Evolutionary conservation across 2,888 invertebrate species (phyloP).

Genomic region (Nebria salina): DNA sequence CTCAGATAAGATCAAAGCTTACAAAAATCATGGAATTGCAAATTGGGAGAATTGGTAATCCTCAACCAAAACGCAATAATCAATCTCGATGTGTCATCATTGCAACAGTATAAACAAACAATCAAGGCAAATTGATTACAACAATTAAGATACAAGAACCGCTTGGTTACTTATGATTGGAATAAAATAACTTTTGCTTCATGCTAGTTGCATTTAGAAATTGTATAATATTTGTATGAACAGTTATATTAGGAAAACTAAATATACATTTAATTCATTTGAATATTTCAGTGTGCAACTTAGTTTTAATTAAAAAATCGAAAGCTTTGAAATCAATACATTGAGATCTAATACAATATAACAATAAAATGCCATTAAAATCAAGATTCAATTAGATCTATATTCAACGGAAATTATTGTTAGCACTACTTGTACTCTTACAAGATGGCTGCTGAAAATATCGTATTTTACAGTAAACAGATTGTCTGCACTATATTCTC

Average conservation of each 20-base stretch:
- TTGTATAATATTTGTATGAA: neutral
- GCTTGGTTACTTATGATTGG: neutral
- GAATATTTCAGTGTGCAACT: too few species aligned
- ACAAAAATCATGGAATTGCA: constrained; percentile 17
- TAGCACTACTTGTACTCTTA: too few species aligned
- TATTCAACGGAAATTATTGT: too few species aligned
- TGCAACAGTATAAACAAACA: neutral
- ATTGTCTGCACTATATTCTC: too few species aligned
- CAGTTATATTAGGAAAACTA: neutral
- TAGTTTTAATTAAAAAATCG: too few species aligned
- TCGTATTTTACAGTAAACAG: too few species aligned
- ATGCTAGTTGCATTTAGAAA: neutral
- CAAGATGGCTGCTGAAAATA: too few species aligned
- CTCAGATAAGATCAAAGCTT: constrained; percentile 47
- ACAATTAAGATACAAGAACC: neutral
- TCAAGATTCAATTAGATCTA: too few species aligned
- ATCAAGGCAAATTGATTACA: neutral
- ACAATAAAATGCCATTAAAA: too few species aligned
- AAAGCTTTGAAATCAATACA: too few species aligned
- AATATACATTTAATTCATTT: neutral
- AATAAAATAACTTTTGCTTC: neutral
- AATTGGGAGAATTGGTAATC: constrained; percentile 32
- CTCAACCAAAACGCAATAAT: constrained; percentile 32
- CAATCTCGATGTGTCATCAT: constrained; percentile 40
- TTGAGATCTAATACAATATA: too few species aligned